Conservation (phyloP, 1,140 invertebrate genomes). For the Drosophila prosaltans region DNA sequence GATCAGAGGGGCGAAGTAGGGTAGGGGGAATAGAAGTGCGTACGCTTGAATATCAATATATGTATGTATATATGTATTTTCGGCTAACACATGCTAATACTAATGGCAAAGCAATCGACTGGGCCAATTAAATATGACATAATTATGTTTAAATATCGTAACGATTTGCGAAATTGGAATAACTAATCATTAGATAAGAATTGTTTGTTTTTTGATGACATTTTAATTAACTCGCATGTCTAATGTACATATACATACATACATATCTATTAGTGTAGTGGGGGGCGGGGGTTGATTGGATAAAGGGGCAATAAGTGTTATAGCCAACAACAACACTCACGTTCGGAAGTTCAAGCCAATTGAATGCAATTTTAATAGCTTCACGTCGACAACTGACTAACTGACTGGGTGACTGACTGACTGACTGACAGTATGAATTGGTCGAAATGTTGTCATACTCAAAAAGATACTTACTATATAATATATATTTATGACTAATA, state of each 20-base stretch:
- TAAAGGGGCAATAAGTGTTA: constrained; percentile 26
- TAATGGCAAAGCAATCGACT: constrained; percentile 23
- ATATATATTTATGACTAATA: neutral
- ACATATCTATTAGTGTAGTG: neutral
- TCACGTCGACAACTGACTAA: neutral
- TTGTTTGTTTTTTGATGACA: constrained; percentile 34
- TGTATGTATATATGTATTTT: neutral
- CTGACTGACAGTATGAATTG: neutral
- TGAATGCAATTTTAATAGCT: constrained; percentile 41
- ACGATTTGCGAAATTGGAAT: constrained; percentile 60
- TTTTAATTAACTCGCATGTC: constrained; percentile 49
- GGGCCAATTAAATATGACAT: constrained; percentile 65
- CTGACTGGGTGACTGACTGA: neutral
- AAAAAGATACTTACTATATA: constrained; percentile 1
- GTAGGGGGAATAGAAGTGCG: constrained; percentile 42
- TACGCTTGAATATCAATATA: constrained; percentile 49
- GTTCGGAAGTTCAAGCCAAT: constrained; percentile 36
- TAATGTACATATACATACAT: neutral
- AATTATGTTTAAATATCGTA: constrained; percentile 67
- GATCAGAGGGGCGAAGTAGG: too few relatives aligned
- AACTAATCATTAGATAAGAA: constrained; percentile 52
- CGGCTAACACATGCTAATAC: constrained; percentile 43
- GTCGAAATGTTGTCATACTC: constrained; percentile 14
- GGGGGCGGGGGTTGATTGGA: neutral
- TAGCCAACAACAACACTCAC: constrained; percentile 6